These are phyloP conservation scores for Cephalophus harveyi DNA, from an alignment of 2,113 vertebrate species.

Conservation along the genomic window DNA sequence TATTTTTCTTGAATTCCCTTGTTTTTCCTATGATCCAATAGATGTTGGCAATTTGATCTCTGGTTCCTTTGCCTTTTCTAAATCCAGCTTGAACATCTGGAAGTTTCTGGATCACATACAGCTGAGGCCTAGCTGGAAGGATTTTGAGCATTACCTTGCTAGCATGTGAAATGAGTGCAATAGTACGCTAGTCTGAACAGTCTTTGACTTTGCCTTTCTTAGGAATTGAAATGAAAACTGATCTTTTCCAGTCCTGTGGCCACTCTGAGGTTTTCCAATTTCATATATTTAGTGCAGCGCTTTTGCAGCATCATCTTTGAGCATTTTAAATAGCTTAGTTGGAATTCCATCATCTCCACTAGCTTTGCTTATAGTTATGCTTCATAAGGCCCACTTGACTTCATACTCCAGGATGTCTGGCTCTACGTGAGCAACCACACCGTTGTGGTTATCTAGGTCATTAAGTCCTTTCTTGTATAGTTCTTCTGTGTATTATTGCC, in stretches of 20 bases:
- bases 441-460: background rate
- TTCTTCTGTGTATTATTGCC: background rate
- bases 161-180: background rate
- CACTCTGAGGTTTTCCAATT: background rate
- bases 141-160: background rate
- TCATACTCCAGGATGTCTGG: background rate
- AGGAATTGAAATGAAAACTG: background rate
- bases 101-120: background rate
- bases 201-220: background rate
- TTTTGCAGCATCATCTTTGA: background rate
- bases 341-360: background rate
- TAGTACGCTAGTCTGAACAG: background rate
- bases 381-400: background rate
- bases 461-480: background rate
- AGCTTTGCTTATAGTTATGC: background rate
- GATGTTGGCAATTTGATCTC: background rate
- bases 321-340: background rate
- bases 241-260: background rate
- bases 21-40: background rate
- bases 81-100: background rate
- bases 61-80: background rate
- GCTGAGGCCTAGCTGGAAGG: background rate
- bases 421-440: rapidly evolving
- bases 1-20: background rate
- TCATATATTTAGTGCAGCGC: background rate